These are phyloP conservation scores for Petrocephalus sullivani DNA, from an alignment of 2,797 vertebrate species.

Conservation along the genomic window DNA sequence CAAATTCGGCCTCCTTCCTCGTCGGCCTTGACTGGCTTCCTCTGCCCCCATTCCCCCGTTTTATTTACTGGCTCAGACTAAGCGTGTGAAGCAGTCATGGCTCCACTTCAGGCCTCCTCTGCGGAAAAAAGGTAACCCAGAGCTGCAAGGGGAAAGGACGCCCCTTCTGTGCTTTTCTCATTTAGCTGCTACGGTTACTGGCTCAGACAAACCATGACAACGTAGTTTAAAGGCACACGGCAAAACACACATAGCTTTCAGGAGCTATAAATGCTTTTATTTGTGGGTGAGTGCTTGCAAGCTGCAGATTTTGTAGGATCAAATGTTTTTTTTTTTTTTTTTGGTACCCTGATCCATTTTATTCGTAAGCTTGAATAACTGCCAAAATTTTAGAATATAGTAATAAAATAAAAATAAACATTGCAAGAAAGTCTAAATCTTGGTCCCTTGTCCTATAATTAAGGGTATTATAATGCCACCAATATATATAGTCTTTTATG, in stretches of 20 bases:
- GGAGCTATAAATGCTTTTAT: neutral
- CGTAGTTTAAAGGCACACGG: neutral
- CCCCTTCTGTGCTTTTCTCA: neutral
- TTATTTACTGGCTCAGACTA: neutral
- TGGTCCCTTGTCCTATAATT: neutral
- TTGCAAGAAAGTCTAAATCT: neutral
- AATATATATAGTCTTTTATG: neutral
- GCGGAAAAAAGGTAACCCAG: neutral
- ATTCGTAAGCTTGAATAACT: neutral
- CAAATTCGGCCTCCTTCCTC: neutral
- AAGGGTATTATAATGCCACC: neutral
- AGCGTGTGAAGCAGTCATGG: neutral
- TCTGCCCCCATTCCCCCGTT: neutral
- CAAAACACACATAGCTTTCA: neutral
- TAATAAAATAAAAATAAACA: neutral
- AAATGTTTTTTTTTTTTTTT: neutral
- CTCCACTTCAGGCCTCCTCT: neutral
- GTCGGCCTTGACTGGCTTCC: neutral
- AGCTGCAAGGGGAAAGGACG: neutral
- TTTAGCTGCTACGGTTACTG: neutral
- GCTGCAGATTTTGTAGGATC: neutral
- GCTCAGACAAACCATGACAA: neutral
- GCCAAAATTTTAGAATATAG: neutral
- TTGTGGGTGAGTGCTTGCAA: neutral
- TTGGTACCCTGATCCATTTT: neutral